Evolutionary conservation across 2,888 invertebrate genomes (phyloP).

Genomic region (Nomada lathburiana): DNA sequence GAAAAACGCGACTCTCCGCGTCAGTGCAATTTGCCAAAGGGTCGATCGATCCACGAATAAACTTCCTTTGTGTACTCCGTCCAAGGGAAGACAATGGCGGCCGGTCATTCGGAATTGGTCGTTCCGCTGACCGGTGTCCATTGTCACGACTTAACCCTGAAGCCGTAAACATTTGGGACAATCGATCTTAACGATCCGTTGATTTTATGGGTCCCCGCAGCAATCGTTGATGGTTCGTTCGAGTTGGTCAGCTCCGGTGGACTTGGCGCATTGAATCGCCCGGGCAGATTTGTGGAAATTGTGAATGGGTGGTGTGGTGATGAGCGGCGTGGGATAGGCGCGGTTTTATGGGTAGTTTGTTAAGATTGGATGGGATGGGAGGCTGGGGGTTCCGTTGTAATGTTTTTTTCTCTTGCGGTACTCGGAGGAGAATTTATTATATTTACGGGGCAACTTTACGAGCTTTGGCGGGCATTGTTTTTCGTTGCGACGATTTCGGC

Average conservation of each 20-base stretch:
- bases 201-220: constrained; percentile 30
- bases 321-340: too few species aligned
- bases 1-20: constrained; percentile 3
- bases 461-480: too few species aligned
- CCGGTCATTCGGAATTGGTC: constrained; percentile 13
- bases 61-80: constrained; percentile 13
- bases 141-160: constrained; percentile 61
- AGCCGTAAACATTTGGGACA: constrained; percentile 76
- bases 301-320: neutral
- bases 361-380: neutral
- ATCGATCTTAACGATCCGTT: constrained; percentile 74
- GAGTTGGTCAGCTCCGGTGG: constrained; percentile 4
- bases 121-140: constrained; percentile 55
- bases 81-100: constrained; percentile 43
- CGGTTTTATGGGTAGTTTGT: neutral
- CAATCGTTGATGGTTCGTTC: constrained; percentile 13
- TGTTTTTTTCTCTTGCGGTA: neutral
- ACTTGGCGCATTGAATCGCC: neutral
- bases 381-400: neutral
- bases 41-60: constrained; percentile 15
- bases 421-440: neutral
- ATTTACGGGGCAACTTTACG: too few species aligned
- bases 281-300: constrained; percentile 6
- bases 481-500: too few species aligned
- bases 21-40: constrained; percentile 36